Conservation (phyloP, 2,888 invertebrate genomes). For the Oligia fasciuncula region DNA sequence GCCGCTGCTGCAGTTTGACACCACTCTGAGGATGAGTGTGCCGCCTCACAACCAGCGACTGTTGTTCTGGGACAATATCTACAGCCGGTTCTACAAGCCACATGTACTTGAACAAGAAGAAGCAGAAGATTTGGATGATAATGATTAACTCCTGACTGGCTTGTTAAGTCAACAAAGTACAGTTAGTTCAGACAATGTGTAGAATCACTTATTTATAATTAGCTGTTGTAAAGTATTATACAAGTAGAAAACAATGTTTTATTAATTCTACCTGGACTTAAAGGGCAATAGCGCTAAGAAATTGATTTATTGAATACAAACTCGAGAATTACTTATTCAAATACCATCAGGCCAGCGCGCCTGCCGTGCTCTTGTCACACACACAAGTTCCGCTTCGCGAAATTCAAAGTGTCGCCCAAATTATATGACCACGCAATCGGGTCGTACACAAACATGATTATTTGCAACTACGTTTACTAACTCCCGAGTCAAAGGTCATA, state of each 20-base stretch:
- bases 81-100: slow-evolving; percentile 77
- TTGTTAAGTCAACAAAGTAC: background rate
- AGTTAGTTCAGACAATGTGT: background rate
- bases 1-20: slow-evolving; percentile 71
- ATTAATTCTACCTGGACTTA: slow-evolving; percentile 5
- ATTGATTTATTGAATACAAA: slow-evolving; percentile 24
- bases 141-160: slow-evolving; percentile 23
- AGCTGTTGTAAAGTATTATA: slow-evolving; percentile 18
- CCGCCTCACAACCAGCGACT: slow-evolving; percentile 70
- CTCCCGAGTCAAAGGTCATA: slow-evolving; percentile 58
- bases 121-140: slow-evolving; percentile 50
- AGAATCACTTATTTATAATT: slow-evolving; percentile 3
- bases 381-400: slow-evolving; percentile 59
- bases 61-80: slow-evolving; percentile 82
- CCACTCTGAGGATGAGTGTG: slow-evolving; percentile 65
- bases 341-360: slow-evolving; percentile 11
- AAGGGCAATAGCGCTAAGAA: background rate
- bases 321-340: slow-evolving; percentile 31
- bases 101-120: slow-evolving; percentile 53
- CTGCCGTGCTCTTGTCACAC: slow-evolving; percentile 24
- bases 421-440: slow-evolving; percentile 33
- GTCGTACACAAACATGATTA: slow-evolving; percentile 52
- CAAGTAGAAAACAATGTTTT: slow-evolving; percentile 20
- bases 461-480: slow-evolving; percentile 52
- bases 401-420: slow-evolving; percentile 48